A percentile compares a stretch with the other conserved stretches of the same genome.
Evolutionary conservation across 1,140 invertebrate genomes (phyloP).

Genomic region (Plodia interpunctella): DNA sequence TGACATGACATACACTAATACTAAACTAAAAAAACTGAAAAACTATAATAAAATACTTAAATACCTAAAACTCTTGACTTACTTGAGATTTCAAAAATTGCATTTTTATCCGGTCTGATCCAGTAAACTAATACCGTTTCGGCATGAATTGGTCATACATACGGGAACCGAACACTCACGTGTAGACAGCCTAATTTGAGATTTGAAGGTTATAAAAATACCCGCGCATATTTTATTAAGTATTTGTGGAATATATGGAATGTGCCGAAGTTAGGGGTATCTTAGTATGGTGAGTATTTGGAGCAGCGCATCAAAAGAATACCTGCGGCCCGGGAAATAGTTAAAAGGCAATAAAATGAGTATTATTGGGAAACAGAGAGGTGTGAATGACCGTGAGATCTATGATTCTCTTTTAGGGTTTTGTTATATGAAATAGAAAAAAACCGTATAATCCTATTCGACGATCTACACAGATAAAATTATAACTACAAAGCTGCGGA

Average conservation of each 20-base stretch:
- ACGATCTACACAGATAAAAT: too few relatives aligned
- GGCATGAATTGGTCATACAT: too few relatives aligned
- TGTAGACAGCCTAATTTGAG: background rate
- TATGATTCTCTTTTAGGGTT: background rate
- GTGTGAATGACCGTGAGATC: conserved; percentile 3
- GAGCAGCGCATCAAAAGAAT: background rate
- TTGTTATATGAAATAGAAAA: too few relatives aligned
- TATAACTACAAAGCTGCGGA: too few relatives aligned
- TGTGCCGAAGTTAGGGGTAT: background rate
- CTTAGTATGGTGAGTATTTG: background rate
- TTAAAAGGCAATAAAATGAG: conserved; percentile 6
- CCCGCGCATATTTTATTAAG: background rate
- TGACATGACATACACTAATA: too few relatives aligned
- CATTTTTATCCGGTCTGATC: too few relatives aligned
- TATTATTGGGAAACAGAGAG: background rate
- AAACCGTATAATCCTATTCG: too few relatives aligned
- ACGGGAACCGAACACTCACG: background rate
- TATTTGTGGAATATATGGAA: background rate
- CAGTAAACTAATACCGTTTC: too few relatives aligned
- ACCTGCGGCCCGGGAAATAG: background rate
- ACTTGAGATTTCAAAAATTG: too few relatives aligned
- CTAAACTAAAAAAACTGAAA: too few relatives aligned
- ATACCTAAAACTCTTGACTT: too few relatives aligned
- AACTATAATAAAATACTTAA: too few relatives aligned
- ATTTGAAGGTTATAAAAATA: background rate